These are phyloP conservation scores for Protonemura montana DNA, from an alignment of 2,888 invertebrate genomes.

Conservation along the genomic window DNA sequence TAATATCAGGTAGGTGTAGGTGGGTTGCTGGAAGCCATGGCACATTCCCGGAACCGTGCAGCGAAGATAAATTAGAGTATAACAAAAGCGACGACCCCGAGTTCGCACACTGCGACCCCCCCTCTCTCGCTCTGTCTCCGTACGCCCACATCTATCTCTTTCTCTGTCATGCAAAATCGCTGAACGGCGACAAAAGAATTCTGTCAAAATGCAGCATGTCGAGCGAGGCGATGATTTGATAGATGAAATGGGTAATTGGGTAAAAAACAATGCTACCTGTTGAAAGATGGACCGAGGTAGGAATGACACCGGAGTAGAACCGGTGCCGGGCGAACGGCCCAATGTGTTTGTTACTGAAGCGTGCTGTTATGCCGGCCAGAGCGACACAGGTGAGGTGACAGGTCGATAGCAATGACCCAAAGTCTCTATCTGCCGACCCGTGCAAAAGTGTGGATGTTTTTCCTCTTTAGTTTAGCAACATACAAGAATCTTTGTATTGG, in stretches of 20 bases:
- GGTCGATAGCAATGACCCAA: neutral
- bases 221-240: neutral
- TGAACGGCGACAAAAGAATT: neutral
- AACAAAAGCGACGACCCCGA: neutral
- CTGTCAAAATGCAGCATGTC: neutral
- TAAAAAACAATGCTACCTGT: slow-evolving; percentile 9
- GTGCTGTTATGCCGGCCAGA: neutral
- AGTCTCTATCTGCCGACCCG: neutral
- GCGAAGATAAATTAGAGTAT: neutral
- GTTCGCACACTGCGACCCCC: neutral
- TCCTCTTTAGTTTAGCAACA: neutral
- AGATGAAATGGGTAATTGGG: neutral
- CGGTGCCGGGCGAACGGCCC: neutral
- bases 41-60: neutral
- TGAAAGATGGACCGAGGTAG: neutral
- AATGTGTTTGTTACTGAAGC: neutral
- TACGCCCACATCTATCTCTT: too few relatives aligned
- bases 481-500: neutral
- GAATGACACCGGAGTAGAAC: neutral
- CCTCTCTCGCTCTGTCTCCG: too few relatives aligned
- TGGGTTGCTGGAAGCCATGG: neutral
- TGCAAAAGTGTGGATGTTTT: neutral
- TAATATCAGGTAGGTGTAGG: slow-evolving; percentile 3
- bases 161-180: neutral
- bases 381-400: neutral